Base-by-base conservation (phyloP, 2,797 vertebrate genomes). In the Tragopan temminckii region DNA sequence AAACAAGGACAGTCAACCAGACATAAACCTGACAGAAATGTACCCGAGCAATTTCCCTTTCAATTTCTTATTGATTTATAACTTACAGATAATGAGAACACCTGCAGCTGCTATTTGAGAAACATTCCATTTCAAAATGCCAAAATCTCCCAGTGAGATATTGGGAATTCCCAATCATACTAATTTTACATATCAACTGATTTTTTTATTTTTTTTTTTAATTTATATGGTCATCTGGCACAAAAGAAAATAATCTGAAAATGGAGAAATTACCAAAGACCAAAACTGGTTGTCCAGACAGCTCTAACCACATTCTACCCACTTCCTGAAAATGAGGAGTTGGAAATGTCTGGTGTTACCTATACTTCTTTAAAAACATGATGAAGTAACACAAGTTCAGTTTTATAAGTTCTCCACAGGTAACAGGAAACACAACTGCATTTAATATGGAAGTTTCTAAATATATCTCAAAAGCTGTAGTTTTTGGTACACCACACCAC, bases 11-110 rank as follows among this genome's bases (percentile, higher is more conserved):
- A 63, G 45, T 5, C 68, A 85, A 16, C 3, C 15, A 77, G 18
- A 48, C 2, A 29, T 23, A 67, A 58, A 24, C 7, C 25, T 58
- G 33, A 78, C 0, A 0, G 11, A 75, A 5, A 48, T 0, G 1
- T 29, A 75, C 31, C 19, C 31, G 3, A 74, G 20, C 2, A 40
- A 80, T 50, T 67, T 66, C 18, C 2, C 33, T 80, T 80, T 68
- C 23, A 63, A 48, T 42, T 35, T 62, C 21, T 17, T 64, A 53
- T 24, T 42, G 42, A 42, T 18, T n/a, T 64, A 64, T 5, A 64
- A 4, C 57, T 17, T 52, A 5, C 46, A 64, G 6, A 50, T 8
- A 67, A n/a, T 0, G 0, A 63, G 76, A 87, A 80, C 9, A 82
- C 66, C 11, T 77, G 27, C 8, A 87, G 8, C 4, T 29, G 57